These are phyloP conservation scores for Steinernema feltiae DNA, from an alignment of 1,140 invertebrate species.

Conservation along the genomic window DNA sequence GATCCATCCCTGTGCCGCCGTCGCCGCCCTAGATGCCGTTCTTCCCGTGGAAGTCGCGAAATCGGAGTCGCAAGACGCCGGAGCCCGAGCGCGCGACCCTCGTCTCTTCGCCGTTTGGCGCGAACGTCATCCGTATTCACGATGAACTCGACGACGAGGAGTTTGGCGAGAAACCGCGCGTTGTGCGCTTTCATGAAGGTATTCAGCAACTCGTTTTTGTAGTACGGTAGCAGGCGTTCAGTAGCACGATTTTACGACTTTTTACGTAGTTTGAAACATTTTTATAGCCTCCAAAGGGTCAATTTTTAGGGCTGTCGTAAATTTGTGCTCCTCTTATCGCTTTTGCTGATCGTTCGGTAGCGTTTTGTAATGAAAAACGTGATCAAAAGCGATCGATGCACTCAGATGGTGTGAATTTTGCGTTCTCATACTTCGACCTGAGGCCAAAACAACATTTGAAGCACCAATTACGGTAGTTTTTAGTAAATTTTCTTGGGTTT, in stretches of 20 bases:
- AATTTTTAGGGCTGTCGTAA: background rate
- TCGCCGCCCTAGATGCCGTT: slow-evolving; percentile 18
- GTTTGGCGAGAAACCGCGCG: background rate
- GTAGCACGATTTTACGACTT: background rate
- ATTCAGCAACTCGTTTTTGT: background rate
- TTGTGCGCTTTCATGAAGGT: background rate
- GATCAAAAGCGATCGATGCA: background rate
- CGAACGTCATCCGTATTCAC: background rate
- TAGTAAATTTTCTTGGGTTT: too few relatives aligned
- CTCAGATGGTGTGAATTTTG: too few relatives aligned
- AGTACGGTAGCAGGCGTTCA: too few relatives aligned
- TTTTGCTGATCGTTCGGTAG: background rate
- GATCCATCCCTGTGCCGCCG: background rate
- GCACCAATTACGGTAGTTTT: too few relatives aligned
- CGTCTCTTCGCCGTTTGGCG: background rate
- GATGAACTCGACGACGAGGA: background rate
- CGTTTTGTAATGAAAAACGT: background rate
- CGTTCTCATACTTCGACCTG: too few relatives aligned
- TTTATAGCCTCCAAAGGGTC: background rate
- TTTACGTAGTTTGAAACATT: background rate
- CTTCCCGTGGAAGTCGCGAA: slow-evolving; percentile 21
- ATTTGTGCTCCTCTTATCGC: background rate
- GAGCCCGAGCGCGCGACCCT: slow-evolving; percentile 27
- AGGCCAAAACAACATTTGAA: too few relatives aligned
- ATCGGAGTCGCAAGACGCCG: slow-evolving; percentile 29